Conservation (phyloP, 2,797 vertebrate species). For the Malacoraja senta region DNA sequence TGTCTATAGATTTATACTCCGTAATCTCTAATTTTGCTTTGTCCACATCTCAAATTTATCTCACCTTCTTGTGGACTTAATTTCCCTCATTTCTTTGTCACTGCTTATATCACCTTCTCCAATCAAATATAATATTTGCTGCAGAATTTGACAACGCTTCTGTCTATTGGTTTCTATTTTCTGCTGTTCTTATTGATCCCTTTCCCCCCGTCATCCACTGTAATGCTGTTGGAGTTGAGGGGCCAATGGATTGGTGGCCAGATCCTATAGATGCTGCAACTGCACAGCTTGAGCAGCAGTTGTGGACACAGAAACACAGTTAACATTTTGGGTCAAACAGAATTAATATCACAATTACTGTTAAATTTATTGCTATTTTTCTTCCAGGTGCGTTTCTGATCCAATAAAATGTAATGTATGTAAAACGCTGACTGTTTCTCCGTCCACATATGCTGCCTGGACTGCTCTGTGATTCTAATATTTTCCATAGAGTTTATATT, state of each 20-base stretch:
- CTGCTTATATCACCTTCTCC: not conserved
- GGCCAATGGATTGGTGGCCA: too few relatives aligned
- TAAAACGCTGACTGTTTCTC: too few relatives aligned
- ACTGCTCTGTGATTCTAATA: too few relatives aligned
- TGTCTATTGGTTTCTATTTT: not conserved
- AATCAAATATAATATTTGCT: not conserved
- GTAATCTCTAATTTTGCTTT: not conserved
- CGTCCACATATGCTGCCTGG: too few relatives aligned
- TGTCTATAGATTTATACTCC: not conserved
- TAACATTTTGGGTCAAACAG: too few relatives aligned
- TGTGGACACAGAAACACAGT: too few relatives aligned
- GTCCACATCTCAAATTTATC: not conserved
- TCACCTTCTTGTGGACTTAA: not conserved
- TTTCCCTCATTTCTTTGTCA: not conserved
- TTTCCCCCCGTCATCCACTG: not conserved
- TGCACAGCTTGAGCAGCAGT: too few relatives aligned
- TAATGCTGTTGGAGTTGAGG: not conserved
- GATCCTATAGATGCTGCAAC: too few relatives aligned
- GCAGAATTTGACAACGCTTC: not conserved
- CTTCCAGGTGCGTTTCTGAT: too few relatives aligned
- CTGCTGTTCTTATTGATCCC: not conserved
- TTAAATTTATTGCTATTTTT: too few relatives aligned
- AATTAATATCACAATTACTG: too few relatives aligned
- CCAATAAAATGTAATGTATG: too few relatives aligned
- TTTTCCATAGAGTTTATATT: not conserved